Evolutionary conservation across 2,797 vertebrate species (phyloP).

Genomic region (Sebastes ruberrimus): DNA sequence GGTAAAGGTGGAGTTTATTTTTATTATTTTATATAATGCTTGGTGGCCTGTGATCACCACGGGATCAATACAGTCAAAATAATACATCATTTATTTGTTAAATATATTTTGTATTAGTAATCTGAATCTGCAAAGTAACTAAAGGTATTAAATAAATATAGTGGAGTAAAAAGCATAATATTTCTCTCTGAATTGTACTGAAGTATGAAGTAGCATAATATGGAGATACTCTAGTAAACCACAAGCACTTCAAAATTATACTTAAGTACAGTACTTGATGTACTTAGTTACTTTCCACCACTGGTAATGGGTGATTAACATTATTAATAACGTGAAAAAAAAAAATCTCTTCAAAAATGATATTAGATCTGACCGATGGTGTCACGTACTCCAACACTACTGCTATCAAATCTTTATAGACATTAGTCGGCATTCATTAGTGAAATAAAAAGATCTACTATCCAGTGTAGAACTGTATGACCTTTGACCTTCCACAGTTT

Average conservation of each 20-base stretch:
- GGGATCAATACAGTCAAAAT: neutral
- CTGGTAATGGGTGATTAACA: neutral
- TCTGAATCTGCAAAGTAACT: neutral
- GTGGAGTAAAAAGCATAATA: neutral
- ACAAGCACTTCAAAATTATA: neutral
- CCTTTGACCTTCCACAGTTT: slow-evolving; percentile 27
- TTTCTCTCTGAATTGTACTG: neutral
- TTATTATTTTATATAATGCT: neutral
- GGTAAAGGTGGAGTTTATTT: too few species aligned
- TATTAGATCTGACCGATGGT: neutral
- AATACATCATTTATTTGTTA: neutral
- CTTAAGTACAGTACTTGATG: neutral
- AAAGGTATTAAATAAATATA: neutral
- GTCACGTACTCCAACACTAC: neutral
- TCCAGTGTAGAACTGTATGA: neutral
- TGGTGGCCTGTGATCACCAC: neutral
- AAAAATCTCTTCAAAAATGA: neutral
- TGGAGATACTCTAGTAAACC: neutral
- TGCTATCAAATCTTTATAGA: slow-evolving; percentile 9
- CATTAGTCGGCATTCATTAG: slow-evolving; percentile 5
- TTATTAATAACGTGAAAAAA: neutral
- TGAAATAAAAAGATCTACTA: slow-evolving; percentile 12
- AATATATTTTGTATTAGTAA: neutral
- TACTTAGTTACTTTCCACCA: neutral
- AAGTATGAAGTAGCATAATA: neutral